Evolutionary conservation across 2,888 invertebrate genomes (phyloP).

Genomic region (Nephrotoma flavescens): DNA sequence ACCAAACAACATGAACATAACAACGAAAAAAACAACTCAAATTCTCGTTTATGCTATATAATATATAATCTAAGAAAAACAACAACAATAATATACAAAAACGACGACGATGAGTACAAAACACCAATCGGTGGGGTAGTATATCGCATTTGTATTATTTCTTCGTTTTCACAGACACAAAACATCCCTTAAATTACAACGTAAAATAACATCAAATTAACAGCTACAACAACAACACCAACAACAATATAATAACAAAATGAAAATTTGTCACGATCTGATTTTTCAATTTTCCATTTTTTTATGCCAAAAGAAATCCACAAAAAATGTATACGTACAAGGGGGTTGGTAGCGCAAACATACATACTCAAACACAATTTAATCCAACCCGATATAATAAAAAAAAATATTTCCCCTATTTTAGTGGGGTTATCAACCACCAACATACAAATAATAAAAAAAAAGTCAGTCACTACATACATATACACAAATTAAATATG

Average conservation of each 20-base stretch:
- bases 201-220: neutral
- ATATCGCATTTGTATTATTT: neutral
- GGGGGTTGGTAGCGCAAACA: neutral
- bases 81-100: neutral
- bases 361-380: neutral
- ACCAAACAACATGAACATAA: neutral
- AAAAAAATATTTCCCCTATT: neutral
- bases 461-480: neutral
- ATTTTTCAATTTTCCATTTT: neutral
- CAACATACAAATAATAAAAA: neutral
- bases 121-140: neutral
- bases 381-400: neutral
- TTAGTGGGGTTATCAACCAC: neutral
- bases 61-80: neutral
- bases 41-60: neutral
- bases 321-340: neutral
- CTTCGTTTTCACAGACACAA: neutral
- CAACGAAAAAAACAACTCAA: neutral
- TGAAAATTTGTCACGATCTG: neutral
- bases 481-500: neutral
- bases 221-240: neutral
- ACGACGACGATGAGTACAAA: neutral
- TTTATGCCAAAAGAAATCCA: neutral
- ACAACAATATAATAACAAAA: neutral
- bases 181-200: neutral